Evolutionary conservation across 2,113 vertebrate genomes (phyloP).

Genomic region (Harpagus bidentatus): DNA sequence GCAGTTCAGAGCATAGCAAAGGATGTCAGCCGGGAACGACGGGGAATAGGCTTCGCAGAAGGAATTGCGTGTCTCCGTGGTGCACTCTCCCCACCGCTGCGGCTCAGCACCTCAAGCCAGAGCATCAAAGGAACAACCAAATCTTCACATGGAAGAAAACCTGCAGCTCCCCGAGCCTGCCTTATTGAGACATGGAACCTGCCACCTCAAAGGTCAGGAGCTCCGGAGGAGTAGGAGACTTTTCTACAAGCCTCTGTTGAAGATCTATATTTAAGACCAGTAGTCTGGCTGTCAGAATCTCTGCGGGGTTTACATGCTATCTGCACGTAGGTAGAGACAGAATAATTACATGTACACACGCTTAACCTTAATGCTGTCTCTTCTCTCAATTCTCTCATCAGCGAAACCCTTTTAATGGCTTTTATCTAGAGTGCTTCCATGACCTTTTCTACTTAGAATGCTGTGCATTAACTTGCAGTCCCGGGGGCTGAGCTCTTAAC

Average conservation of each 20-base stretch:
- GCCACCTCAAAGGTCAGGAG: background rate
- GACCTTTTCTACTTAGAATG: conserved; percentile 57
- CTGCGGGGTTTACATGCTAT: background rate
- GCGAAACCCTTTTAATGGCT: conserved; percentile 36
- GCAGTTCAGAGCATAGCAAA: background rate
- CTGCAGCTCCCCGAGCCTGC: background rate
- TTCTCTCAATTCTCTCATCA: conserved; percentile 34
- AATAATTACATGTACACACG: background rate
- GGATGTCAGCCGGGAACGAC: too few species aligned
- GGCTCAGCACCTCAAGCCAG: background rate
- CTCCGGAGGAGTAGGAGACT: background rate
- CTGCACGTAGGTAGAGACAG: conserved; percentile 6
- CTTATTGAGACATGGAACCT: background rate
- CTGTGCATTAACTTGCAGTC: background rate
- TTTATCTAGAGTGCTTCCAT: conserved; percentile 33
- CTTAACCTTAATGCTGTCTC: conserved; percentile 3
- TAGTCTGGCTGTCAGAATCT: background rate
- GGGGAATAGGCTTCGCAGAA: background rate
- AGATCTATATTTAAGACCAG: background rate
- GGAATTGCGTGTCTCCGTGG: rapidly evolving
- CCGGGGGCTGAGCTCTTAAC: background rate
- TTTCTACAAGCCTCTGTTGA: background rate
- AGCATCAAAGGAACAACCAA: background rate
- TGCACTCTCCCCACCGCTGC: rapidly evolving
- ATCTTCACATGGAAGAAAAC: background rate